Evolutionary conservation across 2,113 vertebrate species (phyloP), one percentile per base, ranked within the genome.

Genomic region (Cebidichthys violaceus): DNA sequence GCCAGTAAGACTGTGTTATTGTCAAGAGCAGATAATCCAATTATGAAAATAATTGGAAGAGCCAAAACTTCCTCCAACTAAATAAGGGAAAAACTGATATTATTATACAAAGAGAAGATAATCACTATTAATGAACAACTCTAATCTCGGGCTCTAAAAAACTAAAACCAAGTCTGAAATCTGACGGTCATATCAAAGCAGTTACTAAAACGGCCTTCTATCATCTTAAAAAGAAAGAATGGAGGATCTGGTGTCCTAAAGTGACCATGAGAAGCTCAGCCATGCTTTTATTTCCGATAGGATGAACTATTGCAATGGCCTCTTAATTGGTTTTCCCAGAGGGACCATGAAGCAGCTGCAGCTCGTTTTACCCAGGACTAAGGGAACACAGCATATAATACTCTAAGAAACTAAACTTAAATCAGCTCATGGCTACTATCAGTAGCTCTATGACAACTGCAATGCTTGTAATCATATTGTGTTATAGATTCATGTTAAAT

Each of bases 401-500:
- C 27, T 62, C 20, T 0, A 35, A 74, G 4, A 62, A 9, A 52
- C 11, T 10, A 37, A 67, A 60, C 4, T 9, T 39, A 2, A 22
- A 20, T 47, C 41, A 4, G 41, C 7, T 74, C 15, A 45, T 22
- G 11, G 9, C 13, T n/a, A 62, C 4, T 15, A 27, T n/a, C 10
- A 52, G 17, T 9, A 43, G 47, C 24, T 71, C 6, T 39, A 45
- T 24, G 22, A 7, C 10, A 39, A 18, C 5, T 37, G 11, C 4
- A 2, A 15, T 43, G 39, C 29, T 50, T 45, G 18, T 27, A n/a
- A 79, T 54, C 18, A 65, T 31, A 35, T 31, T 59, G 37, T 17
- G 66, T 35, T 64, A 70, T 69, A 41, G 10, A 59, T 60, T 10
- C 13, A 47, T 66, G 17, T 64, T 57, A 35, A 76, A 66, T 60